phyloP scores from a whole-genome alignment of 2,888 invertebrate species.

The Melikaiella ostensackeni region DNA sequence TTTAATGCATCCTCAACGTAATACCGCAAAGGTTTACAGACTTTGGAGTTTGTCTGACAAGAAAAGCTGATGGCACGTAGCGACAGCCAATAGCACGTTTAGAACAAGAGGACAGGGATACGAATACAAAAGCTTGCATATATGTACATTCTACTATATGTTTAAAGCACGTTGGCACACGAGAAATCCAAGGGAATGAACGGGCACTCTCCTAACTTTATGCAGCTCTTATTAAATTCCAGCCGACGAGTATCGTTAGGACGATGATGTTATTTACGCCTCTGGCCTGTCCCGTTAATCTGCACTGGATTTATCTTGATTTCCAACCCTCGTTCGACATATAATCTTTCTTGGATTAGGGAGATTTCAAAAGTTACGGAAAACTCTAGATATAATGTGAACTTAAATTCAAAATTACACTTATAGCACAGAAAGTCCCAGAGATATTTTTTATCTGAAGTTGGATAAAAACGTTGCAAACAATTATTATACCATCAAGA shows the following conservation, averaged over 20 bases:
- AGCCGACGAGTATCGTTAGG: constrained; percentile 62
- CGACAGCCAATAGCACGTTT: constrained; percentile 58
- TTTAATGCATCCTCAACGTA: constrained; percentile 50
- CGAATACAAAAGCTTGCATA: constrained; percentile 60
- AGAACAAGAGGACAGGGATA: constrained; percentile 45
- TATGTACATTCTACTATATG: constrained; percentile 18
- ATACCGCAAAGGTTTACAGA: constrained; percentile 50
- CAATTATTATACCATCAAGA: too few relatives aligned
- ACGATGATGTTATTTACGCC: constrained; percentile 52
- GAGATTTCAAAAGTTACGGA: not conserved
- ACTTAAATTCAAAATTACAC: too few relatives aligned
- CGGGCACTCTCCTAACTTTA: constrained; percentile 60
- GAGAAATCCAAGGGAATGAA: constrained; percentile 59
- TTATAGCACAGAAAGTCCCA: too few relatives aligned
- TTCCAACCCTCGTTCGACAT: not conserved
- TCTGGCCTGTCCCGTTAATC: not conserved
- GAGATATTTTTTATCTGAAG: too few relatives aligned
- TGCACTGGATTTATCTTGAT: not conserved
- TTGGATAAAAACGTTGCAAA: too few relatives aligned
- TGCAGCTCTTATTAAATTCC: constrained; percentile 69
- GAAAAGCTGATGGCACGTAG: constrained; percentile 57
- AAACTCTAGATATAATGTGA: too few relatives aligned
- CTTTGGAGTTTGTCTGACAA: constrained; percentile 51
- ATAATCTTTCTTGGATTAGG: not conserved
- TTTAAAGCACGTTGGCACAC: constrained; percentile 35